Percentiles rank a stretch among this genome's conserved stretches.
These are phyloP conservation scores for Doryteuthis pealeii DNA, from an alignment of 1,140 invertebrate genomes.

Conservation along the genomic window DNA sequence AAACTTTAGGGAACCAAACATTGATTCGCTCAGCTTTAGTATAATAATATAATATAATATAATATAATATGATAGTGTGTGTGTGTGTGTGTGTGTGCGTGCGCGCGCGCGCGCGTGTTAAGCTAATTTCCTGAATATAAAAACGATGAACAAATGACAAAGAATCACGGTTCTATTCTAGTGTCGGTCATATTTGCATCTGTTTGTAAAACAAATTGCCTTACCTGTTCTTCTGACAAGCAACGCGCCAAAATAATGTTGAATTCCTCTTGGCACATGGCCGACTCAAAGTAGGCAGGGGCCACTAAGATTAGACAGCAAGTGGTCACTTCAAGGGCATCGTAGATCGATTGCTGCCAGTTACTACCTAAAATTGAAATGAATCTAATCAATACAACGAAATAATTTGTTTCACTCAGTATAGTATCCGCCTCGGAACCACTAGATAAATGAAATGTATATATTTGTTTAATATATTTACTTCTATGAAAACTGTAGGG, in stretches of 20 bases:
- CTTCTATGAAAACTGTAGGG: no score
- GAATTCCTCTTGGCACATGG: conserved; percentile 54
- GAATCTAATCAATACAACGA: background rate
- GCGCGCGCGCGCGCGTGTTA: no score
- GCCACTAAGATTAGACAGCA: conserved; percentile 48
- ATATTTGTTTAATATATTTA: no score
- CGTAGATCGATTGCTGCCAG: conserved; percentile 54
- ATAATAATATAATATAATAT: no score
- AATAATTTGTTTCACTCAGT: background rate
- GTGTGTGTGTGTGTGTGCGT: no score
- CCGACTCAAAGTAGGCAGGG: conserved; percentile 42
- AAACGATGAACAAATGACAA: no score
- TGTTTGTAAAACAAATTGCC: background rate
- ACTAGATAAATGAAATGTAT: conserved; percentile 14
- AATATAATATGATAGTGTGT: no score
- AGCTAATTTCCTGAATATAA: no score
- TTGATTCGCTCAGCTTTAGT: no score
- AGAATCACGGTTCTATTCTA: no score
- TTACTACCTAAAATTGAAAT: conserved; percentile 39
- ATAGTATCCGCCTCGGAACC: background rate
- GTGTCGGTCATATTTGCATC: no score
- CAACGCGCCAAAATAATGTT: conserved; percentile 46
- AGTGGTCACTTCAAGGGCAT: conserved; percentile 39
- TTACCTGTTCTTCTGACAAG: conserved; percentile 31
- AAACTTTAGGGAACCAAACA: no score